phyloP scores from a whole-genome alignment of 2,888 invertebrate species.

The Gymnocheta viridis region DNA sequence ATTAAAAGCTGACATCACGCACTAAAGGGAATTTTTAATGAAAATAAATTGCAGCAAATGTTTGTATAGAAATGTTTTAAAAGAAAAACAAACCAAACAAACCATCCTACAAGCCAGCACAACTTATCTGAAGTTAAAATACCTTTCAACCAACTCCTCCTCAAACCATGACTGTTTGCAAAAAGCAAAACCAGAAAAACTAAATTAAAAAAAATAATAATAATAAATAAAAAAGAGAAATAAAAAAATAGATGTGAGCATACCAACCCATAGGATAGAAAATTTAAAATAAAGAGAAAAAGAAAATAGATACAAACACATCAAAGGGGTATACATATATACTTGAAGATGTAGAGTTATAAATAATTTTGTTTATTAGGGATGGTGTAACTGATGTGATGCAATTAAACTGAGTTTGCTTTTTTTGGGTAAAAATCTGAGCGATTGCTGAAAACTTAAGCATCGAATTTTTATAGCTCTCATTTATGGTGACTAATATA shows the following conservation, averaged over 20 bases:
- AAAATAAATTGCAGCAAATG: conserved; percentile 70
- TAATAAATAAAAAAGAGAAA: not conserved
- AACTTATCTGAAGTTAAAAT: conserved; percentile 37
- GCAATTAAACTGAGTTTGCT: not conserved
- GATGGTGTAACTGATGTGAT: not conserved
- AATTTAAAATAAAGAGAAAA: conserved; percentile 2
- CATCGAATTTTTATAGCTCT: too few species aligned
- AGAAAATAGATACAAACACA: conserved; percentile 13
- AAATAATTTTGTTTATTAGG: not conserved
- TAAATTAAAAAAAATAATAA: conserved; percentile 3
- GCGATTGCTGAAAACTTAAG: too few species aligned
- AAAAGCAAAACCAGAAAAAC: conserved; percentile 41
- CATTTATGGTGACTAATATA: too few species aligned
- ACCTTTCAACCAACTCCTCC: not conserved
- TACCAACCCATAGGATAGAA: conserved; percentile 11
- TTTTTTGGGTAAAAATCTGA: too few species aligned
- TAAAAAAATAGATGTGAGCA: conserved; percentile 15
- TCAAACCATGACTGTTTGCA: conserved; percentile 1
- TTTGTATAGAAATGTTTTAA: conserved; percentile 66
- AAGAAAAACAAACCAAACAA: conserved; percentile 53
- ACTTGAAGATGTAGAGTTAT: not conserved
- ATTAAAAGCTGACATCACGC: conserved; percentile 70
- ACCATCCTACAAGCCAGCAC: conserved; percentile 10
- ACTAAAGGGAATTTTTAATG: conserved; percentile 71
- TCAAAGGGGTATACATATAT: not conserved